Evolutionary conservation across 2,113 vertebrate species (phyloP), one percentile per base, ranked within the genome.

Genomic region (Xenopus laevis): DNA sequence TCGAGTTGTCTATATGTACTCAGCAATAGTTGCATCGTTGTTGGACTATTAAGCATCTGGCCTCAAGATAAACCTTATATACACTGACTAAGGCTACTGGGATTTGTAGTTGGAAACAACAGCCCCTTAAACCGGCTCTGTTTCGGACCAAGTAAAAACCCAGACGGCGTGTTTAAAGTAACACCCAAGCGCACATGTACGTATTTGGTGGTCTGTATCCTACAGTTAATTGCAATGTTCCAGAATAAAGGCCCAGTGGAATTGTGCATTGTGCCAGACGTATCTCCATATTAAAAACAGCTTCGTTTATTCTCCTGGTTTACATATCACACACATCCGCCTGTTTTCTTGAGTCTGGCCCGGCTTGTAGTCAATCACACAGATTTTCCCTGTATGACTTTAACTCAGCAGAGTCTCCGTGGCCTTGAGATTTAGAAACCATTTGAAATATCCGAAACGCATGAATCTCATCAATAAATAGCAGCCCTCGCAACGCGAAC

Each of bases 311-410:
- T 71, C 46, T 71, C 27, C 40, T 21, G 27, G 21, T 68, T 53
- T 30, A 55, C 20, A 68, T 55, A 55, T 16, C 57, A 47, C 55
- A 47, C 46, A 47, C 46, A 47, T 9, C 15, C 45, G 44, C 27
- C 9, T 61, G 15, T 46, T 61, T 71, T 50, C 12, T 40, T 60
- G 58, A 50, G 45, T 23, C 15, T 62, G 69, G 44, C 13, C 40
- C 69, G 50, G 40, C 12, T 71, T 71, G 6, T 58, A 47, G 57
- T 60, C 68, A 60, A 16, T 71, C 69, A 71, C n/a, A 71, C 40
- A 20, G 9, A 20, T 40, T 60, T 27, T 53, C 40, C 47, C 47
- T 13, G 15, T 16, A 50, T 50, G 52, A 55, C 16, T 55, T 55
- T n/a, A 55, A 55, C 46, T 5, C 46, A 55, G 13, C 15, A 55